Evolutionary conservation across 2,888 invertebrate genomes (phyloP).

Genomic region (Seira ritae): DNA sequence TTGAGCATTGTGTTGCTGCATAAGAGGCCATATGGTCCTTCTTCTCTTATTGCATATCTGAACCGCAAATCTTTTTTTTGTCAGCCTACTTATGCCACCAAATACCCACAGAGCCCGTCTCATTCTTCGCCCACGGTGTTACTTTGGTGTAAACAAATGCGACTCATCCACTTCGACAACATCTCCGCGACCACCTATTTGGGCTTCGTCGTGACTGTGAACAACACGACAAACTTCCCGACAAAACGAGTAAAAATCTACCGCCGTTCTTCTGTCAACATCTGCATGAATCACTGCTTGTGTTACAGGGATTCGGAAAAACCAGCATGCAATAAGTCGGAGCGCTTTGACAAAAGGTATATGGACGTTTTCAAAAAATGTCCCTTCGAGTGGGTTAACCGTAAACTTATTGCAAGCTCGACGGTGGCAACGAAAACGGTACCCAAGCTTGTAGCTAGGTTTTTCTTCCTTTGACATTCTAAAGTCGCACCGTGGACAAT

Average conservation of each 20-base stretch:
- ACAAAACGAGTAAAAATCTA: constrained; percentile 29
- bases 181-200: constrained; percentile 32
- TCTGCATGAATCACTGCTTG: background rate
- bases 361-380: constrained; percentile 29
- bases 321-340: constrained; percentile 13
- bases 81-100: constrained; percentile 34
- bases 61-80: constrained; percentile 6
- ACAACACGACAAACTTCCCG: constrained; percentile 8
- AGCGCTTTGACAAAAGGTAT: background rate
- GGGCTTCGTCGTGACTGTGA: background rate
- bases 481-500: background rate
- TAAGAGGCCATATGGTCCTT: constrained; percentile 23
- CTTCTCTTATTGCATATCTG: background rate
- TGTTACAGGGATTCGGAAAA: background rate
- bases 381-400: background rate
- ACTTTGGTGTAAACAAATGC: constrained; percentile 39
- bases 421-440: background rate
- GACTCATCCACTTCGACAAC: constrained; percentile 50
- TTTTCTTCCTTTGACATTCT: background rate
- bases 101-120: constrained; percentile 42
- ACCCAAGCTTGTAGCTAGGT: background rate
- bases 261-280: constrained; percentile 9
- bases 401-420: background rate
- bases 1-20: constrained; percentile 41
- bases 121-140: constrained; percentile 38